phyloP scores from a whole-genome alignment of 1,140 invertebrate species.

The Cydia strobilella region DNA sequence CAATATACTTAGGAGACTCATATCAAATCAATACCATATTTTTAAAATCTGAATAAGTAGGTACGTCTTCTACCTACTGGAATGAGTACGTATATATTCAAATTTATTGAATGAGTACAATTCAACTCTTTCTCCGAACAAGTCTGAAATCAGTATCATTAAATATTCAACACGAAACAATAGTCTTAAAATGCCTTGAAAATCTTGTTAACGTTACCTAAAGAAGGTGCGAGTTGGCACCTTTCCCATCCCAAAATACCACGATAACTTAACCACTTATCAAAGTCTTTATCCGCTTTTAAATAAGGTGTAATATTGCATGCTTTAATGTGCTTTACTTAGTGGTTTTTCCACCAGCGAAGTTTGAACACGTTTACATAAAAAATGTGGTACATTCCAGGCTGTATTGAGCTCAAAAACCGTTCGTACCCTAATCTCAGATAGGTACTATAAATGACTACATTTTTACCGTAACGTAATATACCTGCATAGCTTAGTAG shows the following conservation, averaged over 20 bases:
- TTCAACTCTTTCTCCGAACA: background rate
- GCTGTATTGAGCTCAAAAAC: background rate
- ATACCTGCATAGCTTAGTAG: too few relatives aligned
- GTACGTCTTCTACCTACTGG: too few relatives aligned
- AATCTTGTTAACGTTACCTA: slow-evolving; percentile 3
- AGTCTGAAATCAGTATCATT: background rate
- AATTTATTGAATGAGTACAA: background rate
- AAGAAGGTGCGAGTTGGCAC: background rate
- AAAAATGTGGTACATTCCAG: slow-evolving; percentile 3
- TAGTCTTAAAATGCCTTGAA: background rate
- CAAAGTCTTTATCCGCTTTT: background rate
- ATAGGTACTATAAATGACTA: background rate
- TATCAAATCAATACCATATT: too few relatives aligned
- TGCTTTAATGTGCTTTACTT: background rate
- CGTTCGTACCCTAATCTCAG: slow-evolving; percentile 4
- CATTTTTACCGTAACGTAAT: too few relatives aligned
- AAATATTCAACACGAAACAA: background rate
- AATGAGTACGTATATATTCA: background rate
- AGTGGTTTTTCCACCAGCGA: background rate
- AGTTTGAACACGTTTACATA: slow-evolving; percentile 8
- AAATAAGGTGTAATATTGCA: background rate
- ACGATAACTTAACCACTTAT: background rate
- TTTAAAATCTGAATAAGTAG: too few relatives aligned
- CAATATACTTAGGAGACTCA: too few relatives aligned
- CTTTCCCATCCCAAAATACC: background rate